phyloP scores from a whole-genome alignment of 1,140 invertebrate genomes.

The Meloidogyne hapla region DNA sequence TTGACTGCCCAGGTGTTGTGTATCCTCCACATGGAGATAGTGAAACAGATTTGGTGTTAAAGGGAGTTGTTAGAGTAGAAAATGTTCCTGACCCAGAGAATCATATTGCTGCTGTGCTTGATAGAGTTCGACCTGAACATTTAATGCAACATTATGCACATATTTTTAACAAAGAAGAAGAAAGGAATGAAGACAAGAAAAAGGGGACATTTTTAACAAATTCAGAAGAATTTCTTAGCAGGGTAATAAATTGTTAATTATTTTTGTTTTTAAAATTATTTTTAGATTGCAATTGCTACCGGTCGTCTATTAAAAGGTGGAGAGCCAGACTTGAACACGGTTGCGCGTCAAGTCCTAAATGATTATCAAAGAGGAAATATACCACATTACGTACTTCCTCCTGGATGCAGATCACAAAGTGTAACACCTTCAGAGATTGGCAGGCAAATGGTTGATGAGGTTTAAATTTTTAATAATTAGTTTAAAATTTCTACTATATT shows the following conservation, averaged over 20 bases:
- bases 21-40: conserved; percentile 79
- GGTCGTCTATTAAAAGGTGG: conserved; percentile 93
- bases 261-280: not conserved
- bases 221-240: conserved; percentile 84
- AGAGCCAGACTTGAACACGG: conserved; percentile 83
- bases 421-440: conserved; percentile 33
- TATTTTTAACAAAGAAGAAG: conserved; percentile 64
- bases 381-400: conserved; percentile 52
- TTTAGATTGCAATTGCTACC: conserved; percentile 71
- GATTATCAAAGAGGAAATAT: conserved; percentile 82
- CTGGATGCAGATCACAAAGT: conserved; percentile 45
- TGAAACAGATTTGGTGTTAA: conserved; percentile 92
- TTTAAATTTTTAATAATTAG: not conserved
- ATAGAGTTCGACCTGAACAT: conserved; percentile 85
- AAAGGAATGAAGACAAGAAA: conserved; percentile 52
- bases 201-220: conserved; percentile 66
- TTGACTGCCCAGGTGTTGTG: conserved; percentile 97
- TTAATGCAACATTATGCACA: conserved; percentile 79
- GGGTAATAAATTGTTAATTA: conserved; percentile 65
- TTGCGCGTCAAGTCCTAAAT: conserved; percentile 92
- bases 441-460: conserved; percentile 12
- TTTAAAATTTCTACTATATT: conserved; percentile 13
- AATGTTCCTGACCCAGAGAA: conserved; percentile 89
- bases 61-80: conserved; percentile 80
- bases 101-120: conserved; percentile 79